Conservation (phyloP, 2,888 invertebrate species). For the Callinectes sapidus region DNA sequence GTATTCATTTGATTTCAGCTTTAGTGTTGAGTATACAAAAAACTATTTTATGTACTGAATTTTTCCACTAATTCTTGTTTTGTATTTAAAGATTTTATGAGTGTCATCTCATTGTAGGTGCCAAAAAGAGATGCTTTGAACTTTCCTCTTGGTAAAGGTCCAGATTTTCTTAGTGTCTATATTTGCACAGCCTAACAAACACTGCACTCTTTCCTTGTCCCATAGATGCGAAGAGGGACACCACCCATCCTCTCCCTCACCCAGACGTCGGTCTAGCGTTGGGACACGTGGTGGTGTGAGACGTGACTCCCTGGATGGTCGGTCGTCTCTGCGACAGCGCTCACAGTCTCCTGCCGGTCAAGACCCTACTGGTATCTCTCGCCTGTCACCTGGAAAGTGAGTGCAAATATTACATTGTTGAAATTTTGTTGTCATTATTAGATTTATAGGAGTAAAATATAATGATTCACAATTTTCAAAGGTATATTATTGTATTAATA, state of each 20-base stretch:
- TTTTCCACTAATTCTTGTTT: not conserved
- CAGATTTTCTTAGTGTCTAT: not conserved
- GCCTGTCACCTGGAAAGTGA: conserved; percentile 56
- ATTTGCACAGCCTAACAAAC: not conserved
- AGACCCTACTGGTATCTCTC: conserved; percentile 40
- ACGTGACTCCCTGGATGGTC: conserved; percentile 59
- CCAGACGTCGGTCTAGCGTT: conserved; percentile 63
- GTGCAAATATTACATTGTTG: not conserved
- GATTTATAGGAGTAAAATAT: not conserved
- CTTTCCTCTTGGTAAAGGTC: not conserved
- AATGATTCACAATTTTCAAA: not conserved
- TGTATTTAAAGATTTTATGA: conserved; percentile 3
- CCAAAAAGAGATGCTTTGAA: not conserved
- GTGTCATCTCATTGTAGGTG: not conserved
- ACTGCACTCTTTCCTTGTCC: not conserved
- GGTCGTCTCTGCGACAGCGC: conserved; percentile 57
- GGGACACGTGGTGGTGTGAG: conserved; percentile 43
- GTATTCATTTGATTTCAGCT: not conserved
- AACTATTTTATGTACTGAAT: not conserved
- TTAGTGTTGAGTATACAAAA: not conserved
- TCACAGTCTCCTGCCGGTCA: conserved; percentile 68
- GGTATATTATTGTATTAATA: not conserved
- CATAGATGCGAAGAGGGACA: conserved; percentile 70
- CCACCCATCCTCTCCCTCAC: conserved; percentile 57
- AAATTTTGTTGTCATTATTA: not conserved